Evolutionary conservation across 64 coral and sea anemone species (phyloP).

Genomic region (Montipora foliosa): DNA sequence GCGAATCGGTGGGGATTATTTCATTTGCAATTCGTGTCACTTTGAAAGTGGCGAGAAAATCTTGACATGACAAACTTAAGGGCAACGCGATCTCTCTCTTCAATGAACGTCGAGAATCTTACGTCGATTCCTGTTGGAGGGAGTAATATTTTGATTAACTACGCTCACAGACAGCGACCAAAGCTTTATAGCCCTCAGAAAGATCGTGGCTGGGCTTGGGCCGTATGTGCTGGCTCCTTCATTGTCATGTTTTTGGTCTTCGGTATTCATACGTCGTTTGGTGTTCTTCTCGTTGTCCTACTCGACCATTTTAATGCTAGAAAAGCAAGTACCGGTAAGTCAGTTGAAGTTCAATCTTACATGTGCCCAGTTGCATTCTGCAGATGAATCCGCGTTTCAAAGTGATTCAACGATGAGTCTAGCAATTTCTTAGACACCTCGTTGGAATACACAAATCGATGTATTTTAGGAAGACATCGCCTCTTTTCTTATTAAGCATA

Average conservation of each 20-base stretch:
- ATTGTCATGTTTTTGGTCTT: constrained; percentile 91
- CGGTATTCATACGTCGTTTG: constrained; percentile 92
- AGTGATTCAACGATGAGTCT: no score
- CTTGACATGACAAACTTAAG: not conserved
- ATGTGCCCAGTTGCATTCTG: not conserved
- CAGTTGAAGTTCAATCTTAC: not conserved
- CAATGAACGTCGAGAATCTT: constrained; percentile 71
- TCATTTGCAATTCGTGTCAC: not conserved
- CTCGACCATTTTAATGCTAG: constrained; percentile 78
- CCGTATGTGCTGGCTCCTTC: constrained; percentile 85
- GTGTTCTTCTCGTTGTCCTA: constrained; percentile 73
- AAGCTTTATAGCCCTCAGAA: not conserved
- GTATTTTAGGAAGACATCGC: no score
- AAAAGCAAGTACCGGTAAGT: constrained; percentile 90
- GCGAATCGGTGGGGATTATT: not conserved
- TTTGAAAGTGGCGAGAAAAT: not conserved
- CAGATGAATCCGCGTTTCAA: no score
- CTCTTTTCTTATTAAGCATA: no score
- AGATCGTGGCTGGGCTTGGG: constrained; percentile 82
- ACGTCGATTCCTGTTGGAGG: constrained; percentile 81
- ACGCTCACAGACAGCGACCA: constrained; percentile 42
- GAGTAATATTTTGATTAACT: constrained; percentile 71
- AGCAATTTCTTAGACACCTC: no score
- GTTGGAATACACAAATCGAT: no score
- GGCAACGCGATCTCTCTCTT: constrained; percentile 50